Conservation (phyloP, 2,888 invertebrate species). For the Pyrochroa serraticornis region DNA sequence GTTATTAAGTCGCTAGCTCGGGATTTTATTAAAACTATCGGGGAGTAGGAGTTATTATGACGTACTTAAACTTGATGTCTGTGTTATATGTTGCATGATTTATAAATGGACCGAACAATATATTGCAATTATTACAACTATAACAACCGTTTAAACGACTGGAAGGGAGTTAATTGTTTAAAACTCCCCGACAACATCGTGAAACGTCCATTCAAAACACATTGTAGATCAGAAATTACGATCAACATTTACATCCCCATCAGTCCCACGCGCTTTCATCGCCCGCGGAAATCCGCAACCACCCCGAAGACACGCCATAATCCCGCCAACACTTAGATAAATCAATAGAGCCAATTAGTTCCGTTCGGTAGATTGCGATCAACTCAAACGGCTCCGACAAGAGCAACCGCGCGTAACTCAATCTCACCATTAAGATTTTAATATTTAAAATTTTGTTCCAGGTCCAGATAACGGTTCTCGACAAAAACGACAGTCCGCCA, state of each 20-base stretch:
- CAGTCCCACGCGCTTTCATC: too few species aligned
- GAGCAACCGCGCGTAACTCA: conserved; percentile 30
- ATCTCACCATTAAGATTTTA: not conserved
- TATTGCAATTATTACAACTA: conserved; percentile 33
- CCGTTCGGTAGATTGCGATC: conserved; percentile 40
- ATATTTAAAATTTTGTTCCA: conserved; percentile 60
- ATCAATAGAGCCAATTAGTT: conserved; percentile 41
- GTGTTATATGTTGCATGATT: conserved; percentile 35
- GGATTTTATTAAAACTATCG: conserved; percentile 29
- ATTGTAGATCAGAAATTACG: not conserved
- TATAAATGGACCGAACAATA: conserved; percentile 26
- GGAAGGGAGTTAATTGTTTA: conserved; percentile 16
- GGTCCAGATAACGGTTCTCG: conserved; percentile 84
- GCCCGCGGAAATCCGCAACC: too few species aligned
- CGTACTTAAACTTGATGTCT: conserved; percentile 35
- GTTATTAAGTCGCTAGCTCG: conserved; percentile 27
- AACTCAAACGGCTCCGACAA: conserved; percentile 38
- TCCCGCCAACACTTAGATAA: conserved; percentile 21
- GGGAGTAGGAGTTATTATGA: conserved; percentile 32
- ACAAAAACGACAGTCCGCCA: conserved; percentile 96
- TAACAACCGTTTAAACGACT: conserved; percentile 25
- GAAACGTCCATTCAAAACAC: not conserved
- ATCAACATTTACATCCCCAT: too few species aligned
- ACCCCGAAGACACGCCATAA: too few species aligned
- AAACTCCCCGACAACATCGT: not conserved